Evolutionary conservation across 1,140 invertebrate genomes (phyloP).

Genomic region (Macrosteles quadrilineatus): DNA sequence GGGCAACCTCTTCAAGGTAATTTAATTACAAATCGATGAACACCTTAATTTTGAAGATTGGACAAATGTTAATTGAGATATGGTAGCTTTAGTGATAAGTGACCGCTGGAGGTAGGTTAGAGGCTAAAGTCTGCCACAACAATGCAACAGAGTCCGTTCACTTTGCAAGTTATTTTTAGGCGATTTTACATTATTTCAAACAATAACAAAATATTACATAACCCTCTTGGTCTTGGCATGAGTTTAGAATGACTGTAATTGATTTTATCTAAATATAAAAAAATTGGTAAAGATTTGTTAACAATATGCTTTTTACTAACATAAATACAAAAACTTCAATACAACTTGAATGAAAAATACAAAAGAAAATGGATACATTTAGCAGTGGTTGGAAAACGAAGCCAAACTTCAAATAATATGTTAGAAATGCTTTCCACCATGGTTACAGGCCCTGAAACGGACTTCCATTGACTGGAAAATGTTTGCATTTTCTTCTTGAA

Average conservation of each 20-base stretch:
- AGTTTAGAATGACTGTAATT: slow-evolving; percentile 10
- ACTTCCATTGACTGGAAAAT: slow-evolving; percentile 15
- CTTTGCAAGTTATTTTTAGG: too few species aligned
- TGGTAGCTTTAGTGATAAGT: too few species aligned
- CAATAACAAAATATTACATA: slow-evolving; percentile 10
- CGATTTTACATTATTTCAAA: too few species aligned
- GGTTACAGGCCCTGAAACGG: slow-evolving; percentile 13
- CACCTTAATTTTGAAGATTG: too few species aligned
- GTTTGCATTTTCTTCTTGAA: slow-evolving; percentile 28
- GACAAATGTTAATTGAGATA: too few species aligned
- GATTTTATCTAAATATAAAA: not conserved
- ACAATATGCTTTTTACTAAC: slow-evolving; percentile 24
- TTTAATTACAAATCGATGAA: too few species aligned
- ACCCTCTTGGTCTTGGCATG: not conserved
- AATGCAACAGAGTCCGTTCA: too few species aligned
- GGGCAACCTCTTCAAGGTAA: too few species aligned
- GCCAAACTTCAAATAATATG: slow-evolving; percentile 18
- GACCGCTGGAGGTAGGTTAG: too few species aligned
- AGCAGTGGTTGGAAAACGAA: not conserved
- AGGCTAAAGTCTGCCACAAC: too few species aligned
- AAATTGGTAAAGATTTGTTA: slow-evolving; percentile 3
- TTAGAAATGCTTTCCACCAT: not conserved
- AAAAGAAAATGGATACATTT: slow-evolving; percentile 15
- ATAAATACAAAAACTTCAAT: slow-evolving; percentile 20
- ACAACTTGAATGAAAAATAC: slow-evolving; percentile 17